Evolutionary conservation across 2,113 vertebrate genomes (phyloP).

Genomic region (Syngnathus scovelli): DNA sequence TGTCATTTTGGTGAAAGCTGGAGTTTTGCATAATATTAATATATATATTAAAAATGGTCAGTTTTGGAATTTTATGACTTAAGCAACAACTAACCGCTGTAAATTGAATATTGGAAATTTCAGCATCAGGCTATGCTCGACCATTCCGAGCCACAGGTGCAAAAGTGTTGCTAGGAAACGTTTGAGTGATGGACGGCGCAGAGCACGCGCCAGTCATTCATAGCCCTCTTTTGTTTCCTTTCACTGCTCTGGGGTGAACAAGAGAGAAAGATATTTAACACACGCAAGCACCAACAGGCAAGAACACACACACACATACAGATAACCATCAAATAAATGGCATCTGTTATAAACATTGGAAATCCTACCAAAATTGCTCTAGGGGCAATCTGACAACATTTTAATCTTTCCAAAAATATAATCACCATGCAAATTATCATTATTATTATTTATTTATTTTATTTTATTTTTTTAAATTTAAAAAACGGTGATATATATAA

Average conservation of each 20-base stretch:
- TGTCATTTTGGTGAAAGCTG: too few relatives aligned
- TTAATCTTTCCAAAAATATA: neutral
- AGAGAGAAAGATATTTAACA: constrained; percentile 27
- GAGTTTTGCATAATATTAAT: too few relatives aligned
- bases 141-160: constrained; percentile 72
- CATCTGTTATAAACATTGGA: neutral
- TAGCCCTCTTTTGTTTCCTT: constrained; percentile 65
- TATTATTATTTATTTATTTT: neutral
- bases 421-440: neutral
- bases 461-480: too few relatives aligned
- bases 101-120: neutral
- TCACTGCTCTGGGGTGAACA: constrained; percentile 30
- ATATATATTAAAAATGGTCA: neutral
- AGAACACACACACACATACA: constrained; percentile 1
- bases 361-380: too few relatives aligned
- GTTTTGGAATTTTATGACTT: neutral
- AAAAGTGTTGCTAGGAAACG: constrained; percentile 73
- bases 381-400: too few relatives aligned
- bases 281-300: neutral
- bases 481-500: neutral
- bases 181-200: constrained; percentile 69
- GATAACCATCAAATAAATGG: neutral
- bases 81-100: neutral
- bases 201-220: constrained; percentile 70
- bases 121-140: constrained; percentile 15